Percentiles rank a stretch among this genome's conserved stretches.
Conservation (phyloP, 1,140 invertebrate genomes). For the Camponotus floridanus region DNA sequence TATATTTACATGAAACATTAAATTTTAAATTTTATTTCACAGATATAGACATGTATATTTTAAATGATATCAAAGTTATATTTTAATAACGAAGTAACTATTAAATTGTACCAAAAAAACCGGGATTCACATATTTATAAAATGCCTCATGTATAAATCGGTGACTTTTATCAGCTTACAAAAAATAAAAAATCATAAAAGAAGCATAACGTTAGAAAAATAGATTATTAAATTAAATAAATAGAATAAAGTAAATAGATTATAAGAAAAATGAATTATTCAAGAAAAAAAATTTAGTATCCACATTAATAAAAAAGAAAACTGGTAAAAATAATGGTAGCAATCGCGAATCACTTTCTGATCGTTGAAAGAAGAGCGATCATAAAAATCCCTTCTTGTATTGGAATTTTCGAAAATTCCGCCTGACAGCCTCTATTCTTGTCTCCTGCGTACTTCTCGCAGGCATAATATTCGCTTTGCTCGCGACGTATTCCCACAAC, state of each 20-base stretch:
- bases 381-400: constrained; percentile 21
- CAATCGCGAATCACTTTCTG: not conserved
- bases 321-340: not conserved
- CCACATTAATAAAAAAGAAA: not conserved
- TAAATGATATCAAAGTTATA: too few relatives aligned
- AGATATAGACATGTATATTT: too few relatives aligned
- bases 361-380: constrained; percentile 12
- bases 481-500: constrained; percentile 45
- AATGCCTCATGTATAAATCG: not conserved
- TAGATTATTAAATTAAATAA: too few relatives aligned
- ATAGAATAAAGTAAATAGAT: too few relatives aligned
- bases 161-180: not conserved
- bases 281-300: not conserved
- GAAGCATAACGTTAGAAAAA: not conserved
- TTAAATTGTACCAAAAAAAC: too few relatives aligned
- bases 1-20: too few relatives aligned
- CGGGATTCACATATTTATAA: too few relatives aligned
- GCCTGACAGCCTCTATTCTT: constrained; percentile 37
- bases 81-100: too few relatives aligned
- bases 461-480: constrained; percentile 51
- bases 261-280: too few relatives aligned
- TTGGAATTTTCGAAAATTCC: constrained; percentile 50
- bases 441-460: constrained; percentile 5
- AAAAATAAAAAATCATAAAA: not conserved
- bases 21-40: too few relatives aligned